Conservation (phyloP, 2,888 invertebrate genomes). For the Philonicus albiceps region DNA sequence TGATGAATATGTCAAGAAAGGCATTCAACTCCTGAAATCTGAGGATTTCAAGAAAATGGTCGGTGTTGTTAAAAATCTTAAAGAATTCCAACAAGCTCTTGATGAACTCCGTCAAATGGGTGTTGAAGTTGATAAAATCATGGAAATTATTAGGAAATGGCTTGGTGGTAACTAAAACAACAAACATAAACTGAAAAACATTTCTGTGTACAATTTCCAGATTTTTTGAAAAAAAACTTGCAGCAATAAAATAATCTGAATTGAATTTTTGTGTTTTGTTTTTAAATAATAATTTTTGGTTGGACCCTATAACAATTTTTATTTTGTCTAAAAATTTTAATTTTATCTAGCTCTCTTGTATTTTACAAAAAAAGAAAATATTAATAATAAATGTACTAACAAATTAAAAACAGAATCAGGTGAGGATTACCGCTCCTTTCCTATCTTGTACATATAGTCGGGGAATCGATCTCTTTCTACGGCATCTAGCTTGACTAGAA, state of each 20-base stretch:
- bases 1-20: slow-evolving; percentile 43
- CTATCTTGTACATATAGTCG: too few relatives aligned
- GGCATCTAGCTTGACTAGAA: too few relatives aligned
- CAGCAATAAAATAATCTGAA: not conserved
- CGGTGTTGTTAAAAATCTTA: slow-evolving; percentile 42
- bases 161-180: slow-evolving; percentile 39
- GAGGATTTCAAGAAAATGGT: slow-evolving; percentile 45
- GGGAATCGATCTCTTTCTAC: too few relatives aligned
- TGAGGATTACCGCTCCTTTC: too few relatives aligned
- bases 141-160: slow-evolving; percentile 41
- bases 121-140: slow-evolving; percentile 43
- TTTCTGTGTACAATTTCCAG: not conserved
- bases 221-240: not conserved
- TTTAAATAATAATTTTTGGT: too few relatives aligned
- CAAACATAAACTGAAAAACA: not conserved
- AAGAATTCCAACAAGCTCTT: slow-evolving; percentile 43
- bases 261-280: too few relatives aligned
- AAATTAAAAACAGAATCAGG: too few relatives aligned
- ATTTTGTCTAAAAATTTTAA: too few relatives aligned
- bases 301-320: too few relatives aligned
- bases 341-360: too few relatives aligned
- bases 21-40: slow-evolving; percentile 43
- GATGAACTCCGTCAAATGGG: slow-evolving; percentile 37
- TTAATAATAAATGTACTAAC: too few relatives aligned
- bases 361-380: too few relatives aligned